Percentiles rank a stretch among this genome's conserved stretches.
phyloP scores from a whole-genome alignment of 1,140 invertebrate genomes.

The Colletes latitarsis region DNA sequence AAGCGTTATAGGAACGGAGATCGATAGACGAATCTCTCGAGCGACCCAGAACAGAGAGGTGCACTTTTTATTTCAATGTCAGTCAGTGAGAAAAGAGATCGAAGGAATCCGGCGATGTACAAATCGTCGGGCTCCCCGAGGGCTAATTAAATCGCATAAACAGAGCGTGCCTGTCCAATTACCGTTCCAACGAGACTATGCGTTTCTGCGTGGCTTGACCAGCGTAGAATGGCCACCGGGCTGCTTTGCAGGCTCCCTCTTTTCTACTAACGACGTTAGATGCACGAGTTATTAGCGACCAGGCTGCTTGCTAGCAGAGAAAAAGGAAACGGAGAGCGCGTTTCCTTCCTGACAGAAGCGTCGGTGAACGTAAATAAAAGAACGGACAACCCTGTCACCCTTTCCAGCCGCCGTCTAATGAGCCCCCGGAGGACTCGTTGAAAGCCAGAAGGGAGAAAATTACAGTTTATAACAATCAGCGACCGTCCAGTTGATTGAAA shows the following conservation, averaged over 20 bases:
- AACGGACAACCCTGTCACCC: neutral
- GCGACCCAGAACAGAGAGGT: neutral
- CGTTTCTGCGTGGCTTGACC: conserved; percentile 57
- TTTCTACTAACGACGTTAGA: neutral
- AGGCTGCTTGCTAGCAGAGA: neutral
- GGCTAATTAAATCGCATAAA: conserved; percentile 78
- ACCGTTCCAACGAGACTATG: conserved; percentile 63
- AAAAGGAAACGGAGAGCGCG: neutral
- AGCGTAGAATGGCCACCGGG: neutral
- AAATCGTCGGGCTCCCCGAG: conserved; percentile 16
- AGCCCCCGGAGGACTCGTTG: neutral
- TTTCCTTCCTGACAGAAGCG: conserved; percentile 4
- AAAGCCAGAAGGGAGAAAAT: conserved; percentile 14
- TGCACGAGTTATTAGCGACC: neutral
- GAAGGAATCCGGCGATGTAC: conserved; percentile 38
- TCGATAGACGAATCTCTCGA: neutral
- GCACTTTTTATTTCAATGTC: conserved; percentile 60
- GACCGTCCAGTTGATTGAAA: conserved; percentile 26
- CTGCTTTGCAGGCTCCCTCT: neutral
- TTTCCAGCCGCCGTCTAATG: conserved; percentile 6
- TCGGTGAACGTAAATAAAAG: conserved; percentile 21
- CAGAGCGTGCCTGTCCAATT: conserved; percentile 77
- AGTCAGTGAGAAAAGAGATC: conserved; percentile 46
- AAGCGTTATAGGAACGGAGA: neutral
- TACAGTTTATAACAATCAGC: conserved; percentile 14